Conservation (phyloP, 2,888 invertebrate genomes). For the Amphipyra berbera region DNA sequence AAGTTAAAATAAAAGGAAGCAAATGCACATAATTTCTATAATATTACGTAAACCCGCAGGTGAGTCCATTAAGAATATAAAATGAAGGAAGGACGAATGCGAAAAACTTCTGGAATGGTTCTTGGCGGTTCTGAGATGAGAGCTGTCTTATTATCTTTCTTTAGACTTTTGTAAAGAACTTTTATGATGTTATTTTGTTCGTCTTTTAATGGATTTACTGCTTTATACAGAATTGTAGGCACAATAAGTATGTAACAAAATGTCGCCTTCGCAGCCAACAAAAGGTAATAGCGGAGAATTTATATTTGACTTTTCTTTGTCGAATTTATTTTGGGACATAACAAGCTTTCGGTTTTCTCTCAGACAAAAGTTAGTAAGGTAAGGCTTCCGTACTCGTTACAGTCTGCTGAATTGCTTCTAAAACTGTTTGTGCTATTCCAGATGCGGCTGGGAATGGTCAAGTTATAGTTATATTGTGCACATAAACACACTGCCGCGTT, state of each 20-base stretch:
- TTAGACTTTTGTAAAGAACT: constrained; percentile 63
- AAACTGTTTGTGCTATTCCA: constrained; percentile 13
- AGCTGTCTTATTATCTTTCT: constrained; percentile 72
- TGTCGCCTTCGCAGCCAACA: constrained; percentile 42
- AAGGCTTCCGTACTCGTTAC: constrained; percentile 44
- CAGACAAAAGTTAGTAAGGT: constrained; percentile 39
- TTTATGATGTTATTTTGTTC: constrained; percentile 65
- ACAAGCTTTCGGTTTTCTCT: constrained; percentile 41
- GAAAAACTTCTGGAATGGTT: constrained; percentile 75
- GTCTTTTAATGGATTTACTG: constrained; percentile 69
- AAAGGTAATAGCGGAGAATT: constrained; percentile 49
- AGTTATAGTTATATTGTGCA: not conserved
- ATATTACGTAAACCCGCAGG: constrained; percentile 67
- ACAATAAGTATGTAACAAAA: constrained; percentile 59
- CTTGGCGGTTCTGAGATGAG: constrained; percentile 68
- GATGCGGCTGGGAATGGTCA: not conserved
- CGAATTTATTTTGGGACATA: constrained; percentile 52
- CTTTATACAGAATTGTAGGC: constrained; percentile 59
- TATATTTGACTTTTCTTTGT: constrained; percentile 48
- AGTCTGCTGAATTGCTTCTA: constrained; percentile 31
- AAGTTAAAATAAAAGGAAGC: constrained; percentile 53
- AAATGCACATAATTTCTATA: constrained; percentile 63
- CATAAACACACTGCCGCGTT: too few species aligned
- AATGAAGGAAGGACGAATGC: constrained; percentile 74
- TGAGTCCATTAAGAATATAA: constrained; percentile 81